Base-by-base conservation (phyloP, 2,797 vertebrate species). In the Alca torda region DNA sequence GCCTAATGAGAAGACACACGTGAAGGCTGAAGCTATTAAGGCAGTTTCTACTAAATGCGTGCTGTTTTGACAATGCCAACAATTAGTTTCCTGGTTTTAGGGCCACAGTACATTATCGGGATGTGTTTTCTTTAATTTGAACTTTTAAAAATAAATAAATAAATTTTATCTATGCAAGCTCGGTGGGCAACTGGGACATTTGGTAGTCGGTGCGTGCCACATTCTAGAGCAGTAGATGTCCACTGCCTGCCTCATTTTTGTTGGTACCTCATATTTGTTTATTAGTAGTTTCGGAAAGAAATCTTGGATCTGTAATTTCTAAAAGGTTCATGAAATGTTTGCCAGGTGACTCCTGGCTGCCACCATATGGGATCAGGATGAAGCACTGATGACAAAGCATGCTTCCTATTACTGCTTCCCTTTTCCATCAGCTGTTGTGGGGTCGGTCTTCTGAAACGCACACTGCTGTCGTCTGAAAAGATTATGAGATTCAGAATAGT, bases 361-460 rank as follows among this genome's bases (percentile, higher is more conserved):
- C 30, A 46, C 43, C 35, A 1, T 9, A 39, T 14, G 23, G 43
- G 19, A 76, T 69, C 48, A 74, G 57, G 24, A 48, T n/a, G 57
- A 86, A 80, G 30, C 60, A 39, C 0, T 0, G 0, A 35, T 3
- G 11, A 5, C 4, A 28, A 78, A 81, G 24, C 24, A 4, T 48
- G 30, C 18, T 75, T 85, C 87, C 48, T 54, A 4, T 73, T 92
- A 30, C 39, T 83, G 16, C 41, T 61, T 92, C 60, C 33, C 45
- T 84, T 75, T 75, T 70, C 72, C 68, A 33, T 77, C 78, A 75
- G 25, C 30, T 77, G 48, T 5, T 39, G 6, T 24, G 37, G 31
- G 4, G 13, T 46, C 74, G 20, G 11, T 35, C 23, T 84, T 91
- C 88, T 75, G 54, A 89, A 61, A 59, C 3, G 11, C 46, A 37